Evolutionary conservation across 2,888 invertebrate genomes (phyloP), one percentile per base, ranked within the genome.

Genomic region (Lasioglossum marginatum): DNA sequence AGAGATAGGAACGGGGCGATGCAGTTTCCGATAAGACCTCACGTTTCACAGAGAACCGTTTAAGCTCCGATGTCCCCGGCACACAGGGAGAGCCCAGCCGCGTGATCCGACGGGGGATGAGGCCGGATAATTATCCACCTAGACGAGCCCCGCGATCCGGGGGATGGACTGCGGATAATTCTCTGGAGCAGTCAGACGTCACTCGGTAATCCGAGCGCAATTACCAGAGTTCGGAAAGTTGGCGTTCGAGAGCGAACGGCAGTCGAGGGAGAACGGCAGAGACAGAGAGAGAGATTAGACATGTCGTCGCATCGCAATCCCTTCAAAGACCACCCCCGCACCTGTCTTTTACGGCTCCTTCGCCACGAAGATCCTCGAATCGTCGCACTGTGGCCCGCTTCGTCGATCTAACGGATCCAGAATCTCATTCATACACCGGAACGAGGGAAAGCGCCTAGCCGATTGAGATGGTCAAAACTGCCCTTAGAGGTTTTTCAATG

Each of bases 81-180:
- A 82, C 52, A 34, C 63, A 83, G 27, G 23, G 75, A 40, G 52
- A 52, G 52, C 52, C 52, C 52, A 23, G 60, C 6, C n/a, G 40
- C 40, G 70, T 12, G 70, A 70, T 43, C 70, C 40, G 27, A 43
- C 52, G 40, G 40, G 37, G 43, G 70, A 27, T 5, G 43, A n/a
- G 72, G 72, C 72, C 31, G 43, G 82, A 83, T 82, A 82, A 82
- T 83, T 83, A 83, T 82, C 76, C 82, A 72, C 63, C 37, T 45
- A 76, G 48, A 72, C 52, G 77, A 60, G 57, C 52, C 68, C 57
- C 23, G 19, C 37, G 52, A 68, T 60, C 66, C 63, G 8, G 27
- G 23, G 63, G 76, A 57, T 43, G 72, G 72, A 43, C 77, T n/a
- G 66, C 66, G 57, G 77, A 82, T 82, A 82, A 77, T 82, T 82